Base-by-base conservation (phyloP, 2,888 invertebrate species). In the Zaprionus obscuricornis region DNA sequence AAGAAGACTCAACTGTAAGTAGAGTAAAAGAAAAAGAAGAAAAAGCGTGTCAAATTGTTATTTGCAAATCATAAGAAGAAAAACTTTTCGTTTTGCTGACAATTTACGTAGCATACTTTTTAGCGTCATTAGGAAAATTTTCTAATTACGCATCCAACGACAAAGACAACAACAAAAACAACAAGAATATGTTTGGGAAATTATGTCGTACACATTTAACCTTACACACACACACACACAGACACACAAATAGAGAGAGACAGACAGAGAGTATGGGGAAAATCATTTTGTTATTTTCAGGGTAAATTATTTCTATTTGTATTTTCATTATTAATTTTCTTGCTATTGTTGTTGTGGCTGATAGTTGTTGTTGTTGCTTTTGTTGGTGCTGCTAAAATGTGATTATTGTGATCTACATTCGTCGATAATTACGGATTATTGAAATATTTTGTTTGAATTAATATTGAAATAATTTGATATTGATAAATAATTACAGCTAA, bases 381-480 rank as follows among this genome's bases (percentile, higher is more conserved):
- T 62, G 49, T 50, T 66, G 43, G 29, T 39, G 33, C 50, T 31
- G 43, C 67, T 65, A 62, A 76, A 79, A 72, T 74, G 76, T 72
- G 79, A 79, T 79, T 79, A 79, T 76, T 79, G n/a, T 81, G 82
- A 78, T 79, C 76, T 70, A 77, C 74, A 65, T 76, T 78, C 65
- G 72, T 68, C 72, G 82, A 81, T 79, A 79, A 81, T 79, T 79
- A 69, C 74, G 76, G 76, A 72, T 78, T 81, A 79, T 79, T 81
- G 79, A 79, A 79, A 78, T 68, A n/a, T 78, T 76, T 74, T 81
- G 76, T 79, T 76, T 66, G 79, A 74, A 76, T 79, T 81, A 74
- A 79, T 79, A 79, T 81, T 68, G 78, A 81, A 81, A 81, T 79
- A 79, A 81, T 81, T 78, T 54, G 64, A 65, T 56, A 70, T 64